Evolutionary conservation across 2,797 vertebrate species (phyloP).

Genomic region (Neosalanx taihuensis): DNA sequence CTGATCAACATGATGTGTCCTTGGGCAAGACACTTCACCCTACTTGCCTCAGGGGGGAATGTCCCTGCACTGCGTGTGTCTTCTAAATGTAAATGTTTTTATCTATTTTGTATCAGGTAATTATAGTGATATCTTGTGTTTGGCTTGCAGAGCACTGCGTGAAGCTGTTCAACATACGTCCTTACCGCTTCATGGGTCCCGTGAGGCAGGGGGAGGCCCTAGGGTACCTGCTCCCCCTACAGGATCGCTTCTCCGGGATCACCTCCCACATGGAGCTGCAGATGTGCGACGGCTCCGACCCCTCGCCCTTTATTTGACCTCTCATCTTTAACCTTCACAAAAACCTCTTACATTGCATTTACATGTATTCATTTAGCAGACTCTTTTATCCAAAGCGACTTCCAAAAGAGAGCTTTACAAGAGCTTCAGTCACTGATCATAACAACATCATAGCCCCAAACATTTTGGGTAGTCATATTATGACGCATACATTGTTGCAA

Average conservation of each 20-base stretch:
- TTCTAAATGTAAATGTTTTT: neutral
- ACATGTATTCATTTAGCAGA: too few relatives aligned
- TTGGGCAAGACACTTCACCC: too few relatives aligned
- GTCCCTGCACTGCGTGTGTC: too few relatives aligned
- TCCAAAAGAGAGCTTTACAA: too few relatives aligned
- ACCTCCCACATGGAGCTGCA: conserved; percentile 78
- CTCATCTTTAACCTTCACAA: neutral
- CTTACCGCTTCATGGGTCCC: conserved; percentile 64
- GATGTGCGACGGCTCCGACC: conserved; percentile 76
- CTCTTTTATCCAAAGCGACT: too few relatives aligned
- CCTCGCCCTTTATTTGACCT: conserved; percentile 58
- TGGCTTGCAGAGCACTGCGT: conserved; percentile 70
- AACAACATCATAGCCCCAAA: too few relatives aligned
- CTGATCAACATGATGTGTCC: too few relatives aligned
- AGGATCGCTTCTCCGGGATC: conserved; percentile 75
- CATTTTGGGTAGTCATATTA: too few relatives aligned
- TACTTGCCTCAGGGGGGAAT: too few relatives aligned
- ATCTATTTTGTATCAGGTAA: conserved; percentile 19
- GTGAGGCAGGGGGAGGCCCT: conserved; percentile 69
- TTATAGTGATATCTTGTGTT: neutral
- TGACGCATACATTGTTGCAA: too few relatives aligned
- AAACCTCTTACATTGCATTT: neutral
- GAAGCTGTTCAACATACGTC: conserved; percentile 78
- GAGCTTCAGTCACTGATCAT: too few relatives aligned
- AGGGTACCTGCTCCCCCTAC: conserved; percentile 75